phyloP scores from a whole-genome alignment of 2,888 invertebrate species.

The Synanthedon andrenaeformis region DNA sequence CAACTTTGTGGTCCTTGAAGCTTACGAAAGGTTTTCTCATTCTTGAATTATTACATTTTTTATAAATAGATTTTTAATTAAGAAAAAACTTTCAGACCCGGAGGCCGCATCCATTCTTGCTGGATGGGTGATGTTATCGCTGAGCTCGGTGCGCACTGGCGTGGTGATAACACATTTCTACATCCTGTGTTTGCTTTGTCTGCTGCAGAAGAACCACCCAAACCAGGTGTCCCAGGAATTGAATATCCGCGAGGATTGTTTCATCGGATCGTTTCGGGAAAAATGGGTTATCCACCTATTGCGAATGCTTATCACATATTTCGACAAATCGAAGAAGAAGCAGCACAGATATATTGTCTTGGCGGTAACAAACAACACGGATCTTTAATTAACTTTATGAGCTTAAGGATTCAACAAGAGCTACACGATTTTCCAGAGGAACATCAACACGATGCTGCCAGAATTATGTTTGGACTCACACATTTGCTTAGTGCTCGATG shows the following conservation, averaged over 20 bases:
- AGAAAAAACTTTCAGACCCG: slow-evolving; percentile 63
- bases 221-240: slow-evolving; percentile 60
- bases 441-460: slow-evolving; percentile 75
- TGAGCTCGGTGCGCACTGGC: slow-evolving; percentile 80
- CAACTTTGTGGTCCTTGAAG: slow-evolving; percentile 79
- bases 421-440: slow-evolving; percentile 75
- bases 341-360: slow-evolving; percentile 71
- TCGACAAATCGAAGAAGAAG: slow-evolving; percentile 75
- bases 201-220: slow-evolving; percentile 72
- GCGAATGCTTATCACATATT: slow-evolving; percentile 74
- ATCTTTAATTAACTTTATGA: slow-evolving; percentile 74
- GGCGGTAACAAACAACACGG: slow-evolving; percentile 73
- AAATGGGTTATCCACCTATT: slow-evolving; percentile 71
- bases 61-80: not conserved
- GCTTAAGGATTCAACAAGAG: slow-evolving; percentile 76
- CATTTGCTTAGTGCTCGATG: slow-evolving; percentile 73
- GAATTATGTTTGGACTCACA: slow-evolving; percentile 75
- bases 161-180: slow-evolving; percentile 55
- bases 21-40: slow-evolving; percentile 74
- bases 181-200: slow-evolving; percentile 75
- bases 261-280: slow-evolving; percentile 73
- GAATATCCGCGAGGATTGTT: slow-evolving; percentile 70
- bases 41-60: no score
- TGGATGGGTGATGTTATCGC: slow-evolving; percentile 82
- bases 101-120: slow-evolving; percentile 81